phyloP scores from a whole-genome alignment of 2,888 invertebrate genomes.

The Aphelenchoides bicaudatus region DNA sequence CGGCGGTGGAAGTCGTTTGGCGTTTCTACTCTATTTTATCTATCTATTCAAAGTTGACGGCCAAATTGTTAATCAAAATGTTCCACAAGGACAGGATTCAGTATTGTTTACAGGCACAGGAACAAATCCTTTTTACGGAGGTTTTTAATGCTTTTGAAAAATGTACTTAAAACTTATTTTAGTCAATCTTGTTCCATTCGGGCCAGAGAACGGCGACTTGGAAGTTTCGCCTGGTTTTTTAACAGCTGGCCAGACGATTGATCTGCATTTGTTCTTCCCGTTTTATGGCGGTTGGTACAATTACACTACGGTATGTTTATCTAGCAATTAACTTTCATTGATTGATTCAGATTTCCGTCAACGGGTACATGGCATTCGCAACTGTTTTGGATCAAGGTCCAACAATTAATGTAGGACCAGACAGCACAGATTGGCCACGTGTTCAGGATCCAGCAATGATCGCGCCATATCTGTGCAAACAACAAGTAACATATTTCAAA shows the following conservation, averaged over 20 bases:
- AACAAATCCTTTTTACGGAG: conserved; percentile 53
- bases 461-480: conserved; percentile 59
- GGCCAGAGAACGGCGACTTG: conserved; percentile 55
- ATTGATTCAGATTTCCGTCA: conserved; percentile 52
- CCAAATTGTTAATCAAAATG: too few relatives aligned
- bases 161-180: conserved; percentile 14
- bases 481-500: conserved; percentile 41
- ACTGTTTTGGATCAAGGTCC: conserved; percentile 60
- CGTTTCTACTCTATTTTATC: too few relatives aligned
- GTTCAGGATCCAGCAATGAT: conserved; percentile 60
- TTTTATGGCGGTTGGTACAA: conserved; percentile 58
- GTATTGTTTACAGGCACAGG: conserved; percentile 53
- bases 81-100: too few relatives aligned
- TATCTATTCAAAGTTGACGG: too few relatives aligned
- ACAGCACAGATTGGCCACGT: conserved; percentile 57
- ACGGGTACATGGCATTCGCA: conserved; percentile 58
- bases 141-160: conserved; percentile 25
- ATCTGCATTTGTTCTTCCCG: conserved; percentile 57
- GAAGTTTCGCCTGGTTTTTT: conserved; percentile 56
- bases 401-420: conserved; percentile 59
- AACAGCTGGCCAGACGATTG: conserved; percentile 58
- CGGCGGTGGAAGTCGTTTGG: too few relatives aligned
- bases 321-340: neutral
- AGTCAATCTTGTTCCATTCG: conserved; percentile 56
- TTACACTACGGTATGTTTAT: conserved; percentile 51